phyloP scores from a whole-genome alignment of 2,113 vertebrate genomes.

The Prochilodus magdalenae region DNA sequence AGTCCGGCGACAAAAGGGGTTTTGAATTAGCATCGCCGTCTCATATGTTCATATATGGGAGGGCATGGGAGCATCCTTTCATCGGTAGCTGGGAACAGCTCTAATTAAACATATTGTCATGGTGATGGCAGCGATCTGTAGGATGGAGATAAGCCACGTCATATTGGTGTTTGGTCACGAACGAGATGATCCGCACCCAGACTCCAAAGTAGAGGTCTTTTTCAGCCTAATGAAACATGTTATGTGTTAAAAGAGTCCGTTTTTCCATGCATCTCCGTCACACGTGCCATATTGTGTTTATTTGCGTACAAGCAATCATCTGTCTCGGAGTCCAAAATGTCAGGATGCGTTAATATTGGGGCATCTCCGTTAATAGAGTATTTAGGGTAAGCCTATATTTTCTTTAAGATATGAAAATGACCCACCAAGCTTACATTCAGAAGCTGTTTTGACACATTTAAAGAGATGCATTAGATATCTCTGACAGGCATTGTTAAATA shows the following conservation, averaged over 20 bases:
- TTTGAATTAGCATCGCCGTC: constrained; percentile 45
- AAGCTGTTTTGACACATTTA: constrained; percentile 64
- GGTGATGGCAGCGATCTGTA: constrained; percentile 52
- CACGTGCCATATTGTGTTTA: constrained; percentile 25
- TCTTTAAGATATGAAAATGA: constrained; percentile 4
- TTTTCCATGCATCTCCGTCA: constrained; percentile 6
- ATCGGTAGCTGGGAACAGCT: constrained; percentile 36
- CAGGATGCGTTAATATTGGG: background rate
- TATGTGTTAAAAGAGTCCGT: constrained; percentile 19
- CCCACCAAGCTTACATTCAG: background rate
- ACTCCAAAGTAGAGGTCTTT: constrained; percentile 22
- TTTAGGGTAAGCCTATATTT: constrained; percentile 1
- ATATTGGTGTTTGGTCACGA: constrained; percentile 22
- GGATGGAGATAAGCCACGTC: constrained; percentile 48
- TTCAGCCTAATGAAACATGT: constrained; percentile 31
- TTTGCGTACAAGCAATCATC: background rate
- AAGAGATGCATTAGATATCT: constrained; percentile 63
- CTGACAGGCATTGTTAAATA: constrained; percentile 83
- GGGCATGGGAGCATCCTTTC: constrained; percentile 30
- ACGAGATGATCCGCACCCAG: background rate
- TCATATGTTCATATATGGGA: constrained; percentile 38
- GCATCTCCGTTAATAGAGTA: background rate
- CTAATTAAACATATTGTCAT: constrained; percentile 58
- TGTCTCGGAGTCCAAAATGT: constrained; percentile 6
- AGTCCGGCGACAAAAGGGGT: constrained; percentile 40